phyloP scores from a whole-genome alignment of 2,113 vertebrate genomes.

The Hippocampus comes region DNA sequence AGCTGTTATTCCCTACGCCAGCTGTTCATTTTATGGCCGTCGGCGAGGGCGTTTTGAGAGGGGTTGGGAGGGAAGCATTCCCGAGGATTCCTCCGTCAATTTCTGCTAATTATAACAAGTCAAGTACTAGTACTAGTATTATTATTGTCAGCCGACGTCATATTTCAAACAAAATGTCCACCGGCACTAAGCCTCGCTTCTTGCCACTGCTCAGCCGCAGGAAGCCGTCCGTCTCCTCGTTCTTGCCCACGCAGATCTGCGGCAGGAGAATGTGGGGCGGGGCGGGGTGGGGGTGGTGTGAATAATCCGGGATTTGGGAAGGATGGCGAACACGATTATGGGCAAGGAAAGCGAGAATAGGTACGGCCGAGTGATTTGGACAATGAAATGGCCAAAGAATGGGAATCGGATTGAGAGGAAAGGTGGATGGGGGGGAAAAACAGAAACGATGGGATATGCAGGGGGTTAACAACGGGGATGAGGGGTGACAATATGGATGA shows the following conservation, averaged over 20 bases:
- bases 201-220: conserved; percentile 83
- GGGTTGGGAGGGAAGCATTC: conserved; percentile 35
- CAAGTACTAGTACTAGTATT: neutral
- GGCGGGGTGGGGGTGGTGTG: neutral
- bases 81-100: conserved; percentile 47
- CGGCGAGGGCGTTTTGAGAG: neutral
- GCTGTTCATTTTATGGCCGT: neutral
- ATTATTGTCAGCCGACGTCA: conserved; percentile 56
- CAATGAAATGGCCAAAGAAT: neutral
- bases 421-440: neutral
- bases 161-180: conserved; percentile 76
- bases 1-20: neutral
- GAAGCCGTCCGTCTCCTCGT: conserved; percentile 77
- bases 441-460: neutral
- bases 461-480: neutral
- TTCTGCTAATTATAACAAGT: conserved; percentile 7
- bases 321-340: neutral
- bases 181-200: conserved; percentile 83
- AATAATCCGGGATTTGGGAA: neutral
- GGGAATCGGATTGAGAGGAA: neutral
- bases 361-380: neutral
- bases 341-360: neutral
- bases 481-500: neutral
- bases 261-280: conserved; percentile 7
- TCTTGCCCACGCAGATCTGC: conserved; percentile 84